Evolutionary conservation across 2,888 invertebrate genomes (phyloP), one percentile per base, ranked within the genome.

Genomic region (Heliconius erato): DNA sequence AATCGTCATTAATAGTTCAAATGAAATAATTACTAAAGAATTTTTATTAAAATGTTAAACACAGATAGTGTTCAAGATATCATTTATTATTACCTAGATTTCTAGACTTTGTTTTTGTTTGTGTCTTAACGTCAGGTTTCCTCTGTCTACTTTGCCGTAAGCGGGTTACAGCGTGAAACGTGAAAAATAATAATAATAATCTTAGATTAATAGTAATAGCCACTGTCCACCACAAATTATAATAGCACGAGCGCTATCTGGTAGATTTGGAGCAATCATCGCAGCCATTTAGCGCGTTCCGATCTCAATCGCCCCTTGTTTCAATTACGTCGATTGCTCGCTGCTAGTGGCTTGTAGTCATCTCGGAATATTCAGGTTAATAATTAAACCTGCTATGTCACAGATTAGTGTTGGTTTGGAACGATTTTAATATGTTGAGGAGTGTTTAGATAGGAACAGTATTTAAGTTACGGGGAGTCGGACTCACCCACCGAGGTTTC

Each of bases 231-330:
- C 35, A 63, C 76, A 63, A 76, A 63, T 76, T 76, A 76, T 76
- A 76, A 63, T 26, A 76, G 9, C 59, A n/a, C 12, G 19, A 23
- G 26, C 28, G 68, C 23, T 78, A 80, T 81, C 79, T 59, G 40
- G 71, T 28, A 71, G 77, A 80, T 84, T 84, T 80, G 49, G 74
- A 40, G 63, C 68, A 82, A 82, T 84, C 80, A 82, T 82, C 78
- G 74, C n/a, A 35, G 40, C 74, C 69, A 80, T 80, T 84, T 81
- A 63, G n/a, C 74, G 79, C 79, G 74, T 80, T 82, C 80, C 79
- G 79, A 82, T 80, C 74, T 59, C 74, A 63, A 79, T 82, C 74
- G 74, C 63, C 83, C 82, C 74, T 79, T 76, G 65, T 32, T 65
- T 78, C 79, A 84, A 82, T 84, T 80, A 76, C 80, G 79, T 9